A percentile compares a stretch with the other conserved stretches of the same genome.
Evolutionary conservation across 2,113 vertebrate genomes (phyloP).

Genomic region (Gymnorhina tibicen): DNA sequence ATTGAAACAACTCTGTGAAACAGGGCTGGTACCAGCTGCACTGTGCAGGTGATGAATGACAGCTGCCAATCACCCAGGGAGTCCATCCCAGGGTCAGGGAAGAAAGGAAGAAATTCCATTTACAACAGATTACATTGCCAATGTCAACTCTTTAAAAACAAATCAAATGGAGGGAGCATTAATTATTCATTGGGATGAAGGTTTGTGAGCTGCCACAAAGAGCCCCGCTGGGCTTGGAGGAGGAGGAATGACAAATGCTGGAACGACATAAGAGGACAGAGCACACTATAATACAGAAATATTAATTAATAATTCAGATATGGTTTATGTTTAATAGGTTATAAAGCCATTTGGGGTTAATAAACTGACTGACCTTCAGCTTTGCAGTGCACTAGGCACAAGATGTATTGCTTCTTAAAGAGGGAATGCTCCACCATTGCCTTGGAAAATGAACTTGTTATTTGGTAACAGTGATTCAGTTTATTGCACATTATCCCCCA

Average conservation of each 20-base stretch:
- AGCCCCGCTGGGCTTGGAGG: neutral
- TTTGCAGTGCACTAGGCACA: neutral
- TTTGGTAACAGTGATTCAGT: neutral
- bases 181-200: neutral
- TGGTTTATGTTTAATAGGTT: neutral
- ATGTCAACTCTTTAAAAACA: neutral
- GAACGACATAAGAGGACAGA: neutral
- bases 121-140: neutral
- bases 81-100: neutral
- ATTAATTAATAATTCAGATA: conserved; percentile 34
- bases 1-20: neutral
- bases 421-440: neutral
- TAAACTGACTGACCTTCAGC: neutral
- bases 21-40: neutral
- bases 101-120: neutral
- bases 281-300: neutral
- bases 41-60: neutral
- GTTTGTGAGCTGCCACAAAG: neutral
- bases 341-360: neutral
- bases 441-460: neutral
- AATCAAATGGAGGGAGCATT: neutral
- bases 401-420: neutral
- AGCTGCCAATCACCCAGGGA: neutral
- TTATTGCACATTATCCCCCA: neutral
- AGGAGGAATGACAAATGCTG: neutral